Evolutionary conservation across 2,797 vertebrate genomes (phyloP), one percentile per base, ranked within the genome.

Genomic region (Eulemur coronatus): DNA sequence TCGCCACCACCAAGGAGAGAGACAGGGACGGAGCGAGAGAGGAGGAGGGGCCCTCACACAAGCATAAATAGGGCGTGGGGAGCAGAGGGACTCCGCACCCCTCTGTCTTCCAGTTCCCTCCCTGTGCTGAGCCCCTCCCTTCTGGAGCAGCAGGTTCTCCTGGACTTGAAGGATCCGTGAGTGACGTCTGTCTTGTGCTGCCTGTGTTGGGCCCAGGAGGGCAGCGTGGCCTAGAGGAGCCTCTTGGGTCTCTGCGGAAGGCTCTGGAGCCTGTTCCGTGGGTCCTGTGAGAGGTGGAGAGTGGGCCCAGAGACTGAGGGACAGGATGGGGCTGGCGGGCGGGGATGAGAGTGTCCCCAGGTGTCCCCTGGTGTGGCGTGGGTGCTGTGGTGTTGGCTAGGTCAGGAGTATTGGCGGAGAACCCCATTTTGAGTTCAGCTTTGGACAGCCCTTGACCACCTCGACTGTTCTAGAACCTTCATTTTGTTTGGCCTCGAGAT

Each of bases 241-340:
- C 65, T 26, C 14, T 33, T 1, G 2, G 41, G n/a, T 12, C 15
- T 7, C 50, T 61, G 55, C 7, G 24, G 84, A 48, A 55, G 57
- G 7, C 17, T 4, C 48, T 33, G 63, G n/a, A 28, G 22, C 67
- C 59, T 59, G 46, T 35, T 30, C 76, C 8, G 20, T 11, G 30
- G 67, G 28, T 41, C 41, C 57, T 55, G 9, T 65, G 48, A 38
- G 38, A 7, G 35, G 9, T 13, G 3, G 46, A 55, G 48, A 65
- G 52, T 22, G 35, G 57, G 17, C 33, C 50, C 14, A 33, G 52
- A 20, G 26, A 5, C 43, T 12, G 24, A 81, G 48, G 57, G 13
- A n/a, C 41, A 24, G 1, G 0, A 1, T 3, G 26, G 73, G 75
- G 13, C 4, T n/a, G 18, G 35, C 4, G 4, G 43, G 4, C 38